Conservation (phyloP, 2,797 vertebrate species). For the Corythornis leucogaster region DNA sequence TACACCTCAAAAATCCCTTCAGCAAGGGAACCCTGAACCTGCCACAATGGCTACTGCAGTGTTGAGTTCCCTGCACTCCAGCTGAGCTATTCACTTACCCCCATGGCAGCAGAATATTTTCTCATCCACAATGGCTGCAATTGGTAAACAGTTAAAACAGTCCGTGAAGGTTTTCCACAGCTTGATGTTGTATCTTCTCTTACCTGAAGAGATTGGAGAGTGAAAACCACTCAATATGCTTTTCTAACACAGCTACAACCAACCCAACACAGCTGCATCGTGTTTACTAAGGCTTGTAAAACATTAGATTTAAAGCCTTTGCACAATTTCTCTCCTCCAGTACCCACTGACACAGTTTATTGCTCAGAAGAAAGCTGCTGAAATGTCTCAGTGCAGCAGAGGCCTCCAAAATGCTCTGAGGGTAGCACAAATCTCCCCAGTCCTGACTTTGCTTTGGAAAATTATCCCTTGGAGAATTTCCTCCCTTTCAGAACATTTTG, state of each 20-base stretch:
- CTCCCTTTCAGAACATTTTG: neutral
- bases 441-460: neutral
- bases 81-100: slow-evolving; percentile 77
- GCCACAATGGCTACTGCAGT: neutral
- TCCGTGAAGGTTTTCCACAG: slow-evolving; percentile 99
- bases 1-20: neutral
- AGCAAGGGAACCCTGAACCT: neutral
- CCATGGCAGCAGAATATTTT: slow-evolving; percentile 99
- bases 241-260: neutral
- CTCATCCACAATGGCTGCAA: slow-evolving; percentile 97
- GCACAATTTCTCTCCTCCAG: neutral
- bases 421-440: neutral
- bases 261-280: neutral
- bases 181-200: slow-evolving; percentile 98
- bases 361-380: neutral
- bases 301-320: neutral
- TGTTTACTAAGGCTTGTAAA: neutral
- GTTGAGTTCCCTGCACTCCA: neutral
- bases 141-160: slow-evolving; percentile 98
- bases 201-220: slow-evolving; percentile 82
- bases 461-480: neutral
- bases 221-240: neutral
- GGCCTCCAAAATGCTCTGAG: neutral
- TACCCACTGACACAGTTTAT: neutral
- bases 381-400: neutral